Conservation (phyloP, 37 sponge, comb jelly and placozoan species). For the Sycon ciliatum region DNA sequence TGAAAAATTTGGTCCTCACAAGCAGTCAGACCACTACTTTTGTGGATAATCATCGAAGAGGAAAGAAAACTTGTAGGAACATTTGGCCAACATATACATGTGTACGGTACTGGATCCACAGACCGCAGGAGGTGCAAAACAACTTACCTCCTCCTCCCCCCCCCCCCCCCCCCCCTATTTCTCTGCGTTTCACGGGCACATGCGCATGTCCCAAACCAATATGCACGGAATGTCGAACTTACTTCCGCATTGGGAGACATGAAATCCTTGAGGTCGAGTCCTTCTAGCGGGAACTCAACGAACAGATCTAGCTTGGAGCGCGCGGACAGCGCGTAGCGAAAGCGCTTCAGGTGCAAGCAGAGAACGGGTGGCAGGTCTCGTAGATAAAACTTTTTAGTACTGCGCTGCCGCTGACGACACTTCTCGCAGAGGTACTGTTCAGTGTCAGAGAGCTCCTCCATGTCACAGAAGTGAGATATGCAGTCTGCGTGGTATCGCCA, state of each 20-base stretch:
- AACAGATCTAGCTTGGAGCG: conserved; percentile 37
- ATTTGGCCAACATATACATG: conserved; percentile 17
- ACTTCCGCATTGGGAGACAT: not conserved
- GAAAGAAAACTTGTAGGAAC: too few species aligned
- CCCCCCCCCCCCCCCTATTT: not conserved
- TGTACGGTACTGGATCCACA: conserved; percentile 9
- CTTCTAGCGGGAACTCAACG: conserved; percentile 40
- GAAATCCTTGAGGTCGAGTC: conserved; percentile 40
- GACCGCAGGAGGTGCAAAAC: conserved; percentile 1
- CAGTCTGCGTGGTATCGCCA: too few species aligned
- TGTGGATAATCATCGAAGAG: not conserved
- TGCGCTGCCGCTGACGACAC: conserved; percentile 40
- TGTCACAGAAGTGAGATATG: conserved; percentile 41
- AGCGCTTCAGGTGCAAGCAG: conserved; percentile 35
- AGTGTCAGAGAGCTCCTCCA: conserved; percentile 38
- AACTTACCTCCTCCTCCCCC: not conserved
- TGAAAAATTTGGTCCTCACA: too few species aligned
- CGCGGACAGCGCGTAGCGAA: conserved; percentile 33
- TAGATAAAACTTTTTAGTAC: conserved; percentile 45
- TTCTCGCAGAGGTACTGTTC: conserved; percentile 54
- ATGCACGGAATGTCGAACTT: not conserved
- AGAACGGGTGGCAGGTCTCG: conserved; percentile 5
- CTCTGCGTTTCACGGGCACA: not conserved
- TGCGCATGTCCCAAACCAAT: not conserved
- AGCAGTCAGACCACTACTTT: not conserved